Evolutionary conservation across 2,888 invertebrate species (phyloP).

Genomic region (Disparrhopalites patrizii): DNA sequence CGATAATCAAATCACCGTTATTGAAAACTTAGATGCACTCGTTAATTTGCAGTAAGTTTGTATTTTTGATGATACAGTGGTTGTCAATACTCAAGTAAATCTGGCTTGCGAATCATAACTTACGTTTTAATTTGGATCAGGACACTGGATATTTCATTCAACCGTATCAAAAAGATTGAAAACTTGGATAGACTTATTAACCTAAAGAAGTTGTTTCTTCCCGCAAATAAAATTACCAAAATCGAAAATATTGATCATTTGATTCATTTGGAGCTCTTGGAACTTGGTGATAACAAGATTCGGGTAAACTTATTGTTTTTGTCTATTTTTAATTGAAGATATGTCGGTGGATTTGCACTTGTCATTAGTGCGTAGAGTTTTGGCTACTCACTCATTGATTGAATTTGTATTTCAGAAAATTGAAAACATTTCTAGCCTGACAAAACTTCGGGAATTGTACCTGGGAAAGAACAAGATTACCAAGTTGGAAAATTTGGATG

Average conservation of each 20-base stretch:
- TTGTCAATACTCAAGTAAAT: neutral
- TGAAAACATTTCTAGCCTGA: conserved; percentile 74
- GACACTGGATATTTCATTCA: conserved; percentile 90
- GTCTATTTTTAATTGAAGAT: neutral
- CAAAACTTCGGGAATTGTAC: conserved; percentile 71
- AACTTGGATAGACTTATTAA: conserved; percentile 71
- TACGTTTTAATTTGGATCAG: conserved; percentile 55
- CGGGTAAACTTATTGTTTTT: conserved; percentile 62
- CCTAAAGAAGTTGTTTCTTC: conserved; percentile 77
- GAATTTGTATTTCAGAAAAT: conserved; percentile 62
- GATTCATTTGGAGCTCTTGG: conserved; percentile 73
- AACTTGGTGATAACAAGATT: conserved; percentile 92
- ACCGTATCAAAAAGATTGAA: conserved; percentile 80
- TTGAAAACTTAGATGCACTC: conserved; percentile 82
- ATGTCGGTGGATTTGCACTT: neutral
- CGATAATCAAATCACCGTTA: conserved; percentile 90
- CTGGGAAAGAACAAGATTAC: conserved; percentile 93
- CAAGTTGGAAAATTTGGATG: conserved; percentile 75
- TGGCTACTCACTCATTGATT: conserved; percentile 1
- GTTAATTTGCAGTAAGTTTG: conserved; percentile 79
- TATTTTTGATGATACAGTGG: neutral
- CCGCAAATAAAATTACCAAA: conserved; percentile 80
- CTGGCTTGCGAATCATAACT: no score
- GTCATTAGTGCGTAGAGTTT: neutral
- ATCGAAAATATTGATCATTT: conserved; percentile 85